phyloP scores from a whole-genome alignment of 2,888 invertebrate genomes.

The Brenthis ino region DNA sequence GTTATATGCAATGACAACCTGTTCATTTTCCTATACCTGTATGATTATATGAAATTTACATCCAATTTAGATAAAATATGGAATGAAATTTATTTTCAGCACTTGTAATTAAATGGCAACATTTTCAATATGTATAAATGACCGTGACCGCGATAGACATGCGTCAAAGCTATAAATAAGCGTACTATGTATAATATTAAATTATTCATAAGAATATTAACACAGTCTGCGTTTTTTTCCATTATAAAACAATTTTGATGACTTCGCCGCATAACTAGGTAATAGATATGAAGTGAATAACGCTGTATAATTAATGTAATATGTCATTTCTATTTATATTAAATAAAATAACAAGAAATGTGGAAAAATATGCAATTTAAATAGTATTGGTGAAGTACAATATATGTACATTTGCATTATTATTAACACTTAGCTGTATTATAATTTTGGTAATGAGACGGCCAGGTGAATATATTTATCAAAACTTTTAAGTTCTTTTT shows the following conservation, averaged over 20 bases:
- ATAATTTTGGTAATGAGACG: too few relatives aligned
- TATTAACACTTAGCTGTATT: too few relatives aligned
- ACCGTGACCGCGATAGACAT: constrained; percentile 27
- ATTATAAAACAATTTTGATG: constrained; percentile 17
- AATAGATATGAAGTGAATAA: constrained; percentile 6
- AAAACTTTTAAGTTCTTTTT: not conserved
- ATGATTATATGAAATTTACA: constrained; percentile 4
- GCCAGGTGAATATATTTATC: too few relatives aligned
- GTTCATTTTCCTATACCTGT: not conserved
- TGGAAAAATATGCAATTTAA: too few relatives aligned
- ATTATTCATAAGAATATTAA: constrained; percentile 12
- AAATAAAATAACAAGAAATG: too few relatives aligned
- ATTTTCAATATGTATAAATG: constrained; percentile 22
- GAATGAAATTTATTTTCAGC: constrained; percentile 5
- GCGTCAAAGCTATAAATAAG: constrained; percentile 19
- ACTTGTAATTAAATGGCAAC: constrained; percentile 5
- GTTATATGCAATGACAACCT: not conserved
- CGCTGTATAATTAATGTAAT: not conserved
- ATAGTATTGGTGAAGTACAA: too few relatives aligned
- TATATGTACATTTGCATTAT: too few relatives aligned
- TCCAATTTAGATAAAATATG: constrained; percentile 1
- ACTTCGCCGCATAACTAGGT: constrained; percentile 5
- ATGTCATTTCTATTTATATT: too few relatives aligned
- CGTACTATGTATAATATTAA: constrained; percentile 7
- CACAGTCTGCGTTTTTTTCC: constrained; percentile 13